Evolutionary conservation across 1,140 invertebrate species (phyloP).

Genomic region (Pseudachorutes palmiensis): DNA sequence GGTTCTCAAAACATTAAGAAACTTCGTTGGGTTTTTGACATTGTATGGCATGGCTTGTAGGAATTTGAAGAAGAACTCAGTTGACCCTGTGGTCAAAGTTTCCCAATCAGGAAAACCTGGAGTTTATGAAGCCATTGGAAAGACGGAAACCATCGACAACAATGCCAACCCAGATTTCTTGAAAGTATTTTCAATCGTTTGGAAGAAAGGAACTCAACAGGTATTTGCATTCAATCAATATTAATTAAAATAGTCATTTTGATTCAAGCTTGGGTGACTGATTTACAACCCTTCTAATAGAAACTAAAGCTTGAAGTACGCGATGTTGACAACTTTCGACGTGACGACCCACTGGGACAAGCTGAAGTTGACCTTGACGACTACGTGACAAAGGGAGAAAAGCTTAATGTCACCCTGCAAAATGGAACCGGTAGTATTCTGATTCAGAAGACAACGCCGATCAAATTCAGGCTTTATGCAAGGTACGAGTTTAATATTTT

Average conservation of each 20-base stretch:
- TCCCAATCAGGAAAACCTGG: not conserved
- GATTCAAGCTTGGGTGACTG: not conserved
- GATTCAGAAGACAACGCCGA: not conserved
- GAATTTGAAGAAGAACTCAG: not conserved
- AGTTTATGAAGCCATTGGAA: not conserved
- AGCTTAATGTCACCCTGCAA: not conserved
- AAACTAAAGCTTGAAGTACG: constrained; percentile 3
- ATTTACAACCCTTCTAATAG: not conserved
- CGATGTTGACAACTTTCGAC: constrained; percentile 4
- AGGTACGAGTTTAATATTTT: not conserved
- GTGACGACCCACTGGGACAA: constrained; percentile 1
- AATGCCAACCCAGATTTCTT: not conserved
- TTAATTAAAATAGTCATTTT: not conserved
- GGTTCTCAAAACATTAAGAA: not conserved
- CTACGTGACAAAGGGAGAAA: constrained; percentile 3
- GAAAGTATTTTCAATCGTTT: not conserved
- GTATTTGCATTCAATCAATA: not conserved
- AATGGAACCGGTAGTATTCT: not conserved
- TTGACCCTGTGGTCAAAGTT: constrained; percentile 1
- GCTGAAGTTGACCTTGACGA: not conserved
- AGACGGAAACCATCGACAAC: not conserved
- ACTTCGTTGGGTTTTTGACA: not conserved
- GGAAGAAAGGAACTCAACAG: constrained; percentile 1
- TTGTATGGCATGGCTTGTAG: no score
- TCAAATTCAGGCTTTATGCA: constrained; percentile 7